Evolutionary conservation across 2,888 invertebrate genomes (phyloP).

Genomic region (Miltochrista miniata): DNA sequence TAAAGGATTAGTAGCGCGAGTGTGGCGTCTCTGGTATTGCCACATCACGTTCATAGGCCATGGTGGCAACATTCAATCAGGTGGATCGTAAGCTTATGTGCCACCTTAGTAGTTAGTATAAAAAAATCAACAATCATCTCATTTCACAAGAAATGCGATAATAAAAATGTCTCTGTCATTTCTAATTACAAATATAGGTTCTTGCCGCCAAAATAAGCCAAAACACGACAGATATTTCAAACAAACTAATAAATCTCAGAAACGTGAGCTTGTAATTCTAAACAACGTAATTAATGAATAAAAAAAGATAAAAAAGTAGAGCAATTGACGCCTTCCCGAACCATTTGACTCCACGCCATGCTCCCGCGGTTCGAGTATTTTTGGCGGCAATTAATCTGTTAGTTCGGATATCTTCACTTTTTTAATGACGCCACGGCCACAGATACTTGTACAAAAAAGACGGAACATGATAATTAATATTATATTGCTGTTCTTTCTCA

Average conservation of each 20-base stretch:
- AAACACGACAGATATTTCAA: slow-evolving; percentile 26
- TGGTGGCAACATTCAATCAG: too few relatives aligned
- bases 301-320: slow-evolving; percentile 51
- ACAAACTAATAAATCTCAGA: slow-evolving; percentile 52
- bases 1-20: too few relatives aligned
- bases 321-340: slow-evolving; percentile 67
- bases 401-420: slow-evolving; percentile 24
- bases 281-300: slow-evolving; percentile 40
- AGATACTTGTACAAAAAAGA: too few relatives aligned
- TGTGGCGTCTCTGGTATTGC: too few relatives aligned
- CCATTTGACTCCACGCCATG: slow-evolving; percentile 66
- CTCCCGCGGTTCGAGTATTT: slow-evolving; percentile 53
- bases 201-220: slow-evolving; percentile 22
- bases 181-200: too few relatives aligned
- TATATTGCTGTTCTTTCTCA: not conserved
- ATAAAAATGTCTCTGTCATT: too few relatives aligned
- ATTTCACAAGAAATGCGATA: too few relatives aligned
- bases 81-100: too few relatives aligned
- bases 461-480: too few relatives aligned
- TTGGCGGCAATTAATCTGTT: slow-evolving; percentile 63
- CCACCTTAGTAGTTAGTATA: too few relatives aligned
- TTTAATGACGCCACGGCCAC: slow-evolving; percentile 10
- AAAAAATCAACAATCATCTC: too few relatives aligned
- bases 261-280: slow-evolving; percentile 48
- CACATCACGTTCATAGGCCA: too few relatives aligned